Conservation (phyloP, 2,888 invertebrate genomes). For the Cephus runcator region DNA sequence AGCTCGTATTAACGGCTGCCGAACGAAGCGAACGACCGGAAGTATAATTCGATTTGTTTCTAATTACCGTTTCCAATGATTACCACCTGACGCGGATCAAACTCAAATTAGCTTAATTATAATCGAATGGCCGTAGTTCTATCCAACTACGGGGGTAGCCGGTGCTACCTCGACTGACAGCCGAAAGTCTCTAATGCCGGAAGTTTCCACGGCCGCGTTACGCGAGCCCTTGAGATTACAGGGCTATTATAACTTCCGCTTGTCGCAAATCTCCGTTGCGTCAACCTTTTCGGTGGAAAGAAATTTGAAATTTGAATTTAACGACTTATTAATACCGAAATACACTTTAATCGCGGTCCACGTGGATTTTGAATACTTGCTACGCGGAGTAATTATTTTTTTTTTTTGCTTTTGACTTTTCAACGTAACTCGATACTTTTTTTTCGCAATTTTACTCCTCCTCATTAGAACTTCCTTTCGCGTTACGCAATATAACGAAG, state of each 20-base stretch:
- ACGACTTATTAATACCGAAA: background rate
- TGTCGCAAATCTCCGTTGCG: background rate
- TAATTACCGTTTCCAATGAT: conserved; percentile 55
- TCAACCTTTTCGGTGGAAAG: background rate
- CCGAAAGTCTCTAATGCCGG: conserved; percentile 31
- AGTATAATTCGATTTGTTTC: conserved; percentile 50
- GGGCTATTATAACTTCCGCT: background rate
- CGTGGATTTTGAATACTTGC: background rate
- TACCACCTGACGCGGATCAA: conserved; percentile 59
- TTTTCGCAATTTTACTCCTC: background rate
- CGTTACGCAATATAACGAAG: background rate
- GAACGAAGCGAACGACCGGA: background rate
- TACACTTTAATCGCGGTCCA: background rate
- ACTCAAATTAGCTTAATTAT: conserved; percentile 60
- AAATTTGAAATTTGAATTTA: background rate
- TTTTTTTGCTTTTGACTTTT: background rate
- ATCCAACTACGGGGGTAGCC: background rate
- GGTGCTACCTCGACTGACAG: background rate
- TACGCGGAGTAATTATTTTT: background rate
- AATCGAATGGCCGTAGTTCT: conserved; percentile 43
- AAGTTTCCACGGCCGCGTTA: conserved; percentile 17
- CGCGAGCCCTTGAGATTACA: background rate
- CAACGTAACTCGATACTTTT: background rate
- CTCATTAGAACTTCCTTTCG: background rate
- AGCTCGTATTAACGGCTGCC: background rate